Evolutionary conservation across 2,797 vertebrate species (phyloP).

Genomic region (Crocodylus rhombifer): DNA sequence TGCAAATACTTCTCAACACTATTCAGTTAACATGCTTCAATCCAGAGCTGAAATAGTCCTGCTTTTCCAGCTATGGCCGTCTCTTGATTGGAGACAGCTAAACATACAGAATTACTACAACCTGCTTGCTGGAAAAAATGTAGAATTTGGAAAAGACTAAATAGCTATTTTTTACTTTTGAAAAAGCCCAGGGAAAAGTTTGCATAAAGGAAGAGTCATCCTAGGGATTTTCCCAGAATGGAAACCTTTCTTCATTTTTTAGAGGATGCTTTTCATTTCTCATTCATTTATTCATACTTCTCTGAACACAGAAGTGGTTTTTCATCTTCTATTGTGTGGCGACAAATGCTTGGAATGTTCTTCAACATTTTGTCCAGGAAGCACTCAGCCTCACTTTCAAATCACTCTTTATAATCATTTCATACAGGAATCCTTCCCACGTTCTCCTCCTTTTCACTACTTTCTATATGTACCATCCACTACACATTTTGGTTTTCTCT

Average conservation of each 20-base stretch:
- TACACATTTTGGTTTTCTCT: background rate
- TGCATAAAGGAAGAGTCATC: constrained; percentile 49
- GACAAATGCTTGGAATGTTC: constrained; percentile 45
- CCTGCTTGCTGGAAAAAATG: background rate
- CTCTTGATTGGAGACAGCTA: background rate
- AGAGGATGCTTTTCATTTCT: constrained; percentile 31
- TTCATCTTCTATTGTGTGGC: constrained; percentile 55
- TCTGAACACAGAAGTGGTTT: constrained; percentile 64
- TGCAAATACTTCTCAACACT: background rate
- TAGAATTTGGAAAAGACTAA: background rate
- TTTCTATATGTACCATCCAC: background rate
- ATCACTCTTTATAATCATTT: background rate
- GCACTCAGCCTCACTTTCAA: constrained; percentile 12
- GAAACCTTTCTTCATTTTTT: constrained; percentile 26
- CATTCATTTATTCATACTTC: constrained; percentile 31
- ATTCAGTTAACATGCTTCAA: background rate
- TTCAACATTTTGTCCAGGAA: constrained; percentile 36
- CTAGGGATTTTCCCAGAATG: constrained; percentile 13
- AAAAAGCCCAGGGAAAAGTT: constrained; percentile 52
- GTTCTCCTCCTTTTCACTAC: constrained; percentile 31
- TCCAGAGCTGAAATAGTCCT: background rate
- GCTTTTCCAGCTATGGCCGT: constrained; percentile 16
- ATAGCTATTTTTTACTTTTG: constrained; percentile 30
- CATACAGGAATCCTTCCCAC: background rate
- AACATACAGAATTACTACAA: background rate